Conservation (phyloP, 2,113 vertebrate genomes). For the Eolophus roseicapilla region DNA sequence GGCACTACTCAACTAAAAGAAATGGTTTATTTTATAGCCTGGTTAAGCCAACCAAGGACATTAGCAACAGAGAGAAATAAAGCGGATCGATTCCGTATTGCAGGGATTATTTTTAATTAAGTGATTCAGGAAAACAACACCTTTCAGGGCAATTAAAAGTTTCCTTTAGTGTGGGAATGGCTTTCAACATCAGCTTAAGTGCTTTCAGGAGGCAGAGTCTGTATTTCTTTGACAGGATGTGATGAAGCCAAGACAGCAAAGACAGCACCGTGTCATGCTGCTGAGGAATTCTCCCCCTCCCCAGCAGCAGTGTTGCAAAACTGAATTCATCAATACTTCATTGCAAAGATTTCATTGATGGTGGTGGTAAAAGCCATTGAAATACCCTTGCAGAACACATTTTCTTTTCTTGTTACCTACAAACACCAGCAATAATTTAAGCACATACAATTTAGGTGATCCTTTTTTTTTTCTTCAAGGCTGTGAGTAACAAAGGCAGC, state of each 20-base stretch:
- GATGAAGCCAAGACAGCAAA: not conserved
- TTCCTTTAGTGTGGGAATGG: not conserved
- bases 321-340: not conserved
- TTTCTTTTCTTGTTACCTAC: not conserved
- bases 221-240: not conserved
- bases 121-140: not conserved
- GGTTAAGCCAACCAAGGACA: not conserved
- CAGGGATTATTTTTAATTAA: not conserved
- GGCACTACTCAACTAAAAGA: not conserved
- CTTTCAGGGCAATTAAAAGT: not conserved
- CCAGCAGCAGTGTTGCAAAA: not conserved
- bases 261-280: not conserved
- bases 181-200: not conserved
- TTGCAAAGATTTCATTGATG: not conserved
- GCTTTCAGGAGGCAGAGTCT: not conserved
- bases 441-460: not conserved
- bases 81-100: not conserved
- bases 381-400: not conserved
- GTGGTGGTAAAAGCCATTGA: not conserved
- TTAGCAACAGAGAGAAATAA: not conserved
- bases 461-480: not conserved
- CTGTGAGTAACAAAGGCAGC: not conserved
- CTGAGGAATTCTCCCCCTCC: not conserved
- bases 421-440: not conserved
- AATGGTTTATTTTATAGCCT: not conserved